phyloP scores from a whole-genome alignment of 2,888 invertebrate genomes.

The Agrochola lota region DNA sequence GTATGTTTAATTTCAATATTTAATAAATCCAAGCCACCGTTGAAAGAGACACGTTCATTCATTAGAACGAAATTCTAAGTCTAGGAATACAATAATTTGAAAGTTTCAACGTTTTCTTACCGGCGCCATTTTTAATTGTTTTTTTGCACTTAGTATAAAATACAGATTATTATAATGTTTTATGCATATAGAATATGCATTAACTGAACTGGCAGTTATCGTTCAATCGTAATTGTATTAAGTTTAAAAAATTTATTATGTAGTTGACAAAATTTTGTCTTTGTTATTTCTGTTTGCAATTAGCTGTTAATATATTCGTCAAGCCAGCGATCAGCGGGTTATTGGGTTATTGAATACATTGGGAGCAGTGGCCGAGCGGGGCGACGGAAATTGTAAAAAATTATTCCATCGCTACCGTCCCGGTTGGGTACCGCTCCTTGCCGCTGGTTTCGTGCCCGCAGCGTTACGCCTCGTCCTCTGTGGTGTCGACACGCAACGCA shows the following conservation, averaged over 20 bases:
- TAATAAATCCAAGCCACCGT: background rate
- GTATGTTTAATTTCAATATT: background rate
- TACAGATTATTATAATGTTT: slow-evolving; percentile 67
- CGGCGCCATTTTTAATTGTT: slow-evolving; percentile 36
- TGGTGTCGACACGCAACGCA: background rate
- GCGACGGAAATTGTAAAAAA: too few species aligned
- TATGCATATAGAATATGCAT: slow-evolving; percentile 62
- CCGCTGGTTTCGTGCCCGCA: too few species aligned
- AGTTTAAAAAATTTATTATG: slow-evolving; percentile 64
- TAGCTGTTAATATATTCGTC: slow-evolving; percentile 34
- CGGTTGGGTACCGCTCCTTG: too few species aligned
- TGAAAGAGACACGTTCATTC: background rate
- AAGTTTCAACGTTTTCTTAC: slow-evolving; percentile 49
- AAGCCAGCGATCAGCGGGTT: background rate
- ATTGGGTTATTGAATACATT: background rate
- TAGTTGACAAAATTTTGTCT: slow-evolving; percentile 39
- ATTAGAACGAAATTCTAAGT: slow-evolving; percentile 9
- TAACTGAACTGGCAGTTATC: slow-evolving; percentile 39
- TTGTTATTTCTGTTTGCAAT: slow-evolving; percentile 60
- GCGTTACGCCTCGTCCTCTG: too few species aligned
- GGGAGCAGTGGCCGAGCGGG: too few species aligned
- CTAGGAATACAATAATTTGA: slow-evolving; percentile 11
- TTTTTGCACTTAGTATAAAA: slow-evolving; percentile 59
- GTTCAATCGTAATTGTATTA: slow-evolving; percentile 57
- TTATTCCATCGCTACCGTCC: too few species aligned